Conservation (phyloP, 2,888 invertebrate genomes). For the Tyria jacobaeae region DNA sequence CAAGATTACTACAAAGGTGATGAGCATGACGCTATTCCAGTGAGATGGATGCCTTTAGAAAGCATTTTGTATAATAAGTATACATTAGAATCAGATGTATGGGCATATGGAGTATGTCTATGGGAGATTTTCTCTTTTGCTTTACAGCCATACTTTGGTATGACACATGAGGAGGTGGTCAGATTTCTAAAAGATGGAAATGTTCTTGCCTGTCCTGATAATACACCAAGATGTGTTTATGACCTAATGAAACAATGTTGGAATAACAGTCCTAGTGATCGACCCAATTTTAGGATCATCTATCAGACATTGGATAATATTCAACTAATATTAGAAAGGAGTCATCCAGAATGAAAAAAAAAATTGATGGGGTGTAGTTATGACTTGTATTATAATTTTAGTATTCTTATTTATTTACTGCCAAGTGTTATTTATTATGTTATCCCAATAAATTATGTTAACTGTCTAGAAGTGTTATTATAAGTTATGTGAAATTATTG, state of each 20-base stretch:
- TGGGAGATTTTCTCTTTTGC: constrained; percentile 99
- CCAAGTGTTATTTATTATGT: constrained; percentile 19
- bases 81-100: constrained; percentile 98
- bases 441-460: neutral
- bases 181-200: constrained; percentile 97
- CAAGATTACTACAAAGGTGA: constrained; percentile 98
- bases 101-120: constrained; percentile 98
- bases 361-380: constrained; percentile 44
- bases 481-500: constrained; percentile 16
- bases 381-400: constrained; percentile 48
- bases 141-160: constrained; percentile 98
- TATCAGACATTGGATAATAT: constrained; percentile 92
- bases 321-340: constrained; percentile 82
- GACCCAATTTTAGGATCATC: constrained; percentile 95
- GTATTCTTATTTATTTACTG: constrained; percentile 30
- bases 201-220: constrained; percentile 95
- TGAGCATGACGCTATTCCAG: constrained; percentile 98
- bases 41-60: constrained; percentile 99
- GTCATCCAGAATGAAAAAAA: constrained; percentile 70
- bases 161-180: constrained; percentile 99
- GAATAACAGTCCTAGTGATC: constrained; percentile 93
- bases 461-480: constrained; percentile 1
- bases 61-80: constrained; percentile 98
- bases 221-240: constrained; percentile 94
- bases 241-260: constrained; percentile 98